These are phyloP conservation scores for Nudaria mundana DNA, from an alignment of 2,888 invertebrate genomes.

Conservation along the genomic window DNA sequence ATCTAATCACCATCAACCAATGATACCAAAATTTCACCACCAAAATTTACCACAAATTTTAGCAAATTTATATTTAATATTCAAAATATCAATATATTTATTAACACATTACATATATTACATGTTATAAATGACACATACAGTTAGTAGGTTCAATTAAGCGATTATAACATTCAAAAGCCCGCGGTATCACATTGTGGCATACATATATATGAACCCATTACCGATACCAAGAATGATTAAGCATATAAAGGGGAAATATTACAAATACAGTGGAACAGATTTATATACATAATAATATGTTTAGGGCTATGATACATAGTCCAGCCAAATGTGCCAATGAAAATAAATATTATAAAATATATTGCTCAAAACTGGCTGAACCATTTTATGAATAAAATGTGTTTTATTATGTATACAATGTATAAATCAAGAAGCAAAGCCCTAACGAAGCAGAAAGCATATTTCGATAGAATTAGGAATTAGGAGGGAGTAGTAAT, in stretches of 20 bases:
- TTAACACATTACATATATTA: conserved; percentile 16
- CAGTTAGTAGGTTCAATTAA: conserved; percentile 37
- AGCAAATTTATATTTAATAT: conserved; percentile 4
- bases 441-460: conserved; percentile 51
- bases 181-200: conserved; percentile 57
- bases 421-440: conserved; percentile 44
- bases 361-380: conserved; percentile 15
- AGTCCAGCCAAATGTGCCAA: conserved; percentile 14
- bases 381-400: conserved; percentile 29
- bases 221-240: conserved; percentile 80
- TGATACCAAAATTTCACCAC: conserved; percentile 42
- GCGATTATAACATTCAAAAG: conserved; percentile 51
- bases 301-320: conserved; percentile 17
- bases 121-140: conserved; percentile 28
- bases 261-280: conserved; percentile 51
- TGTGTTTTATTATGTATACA: conserved; percentile 28
- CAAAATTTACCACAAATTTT: conserved; percentile 22
- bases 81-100: conserved; percentile 5
- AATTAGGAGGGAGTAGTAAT: background rate
- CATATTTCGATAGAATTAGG: conserved; percentile 14
- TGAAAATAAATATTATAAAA: conserved; percentile 11
- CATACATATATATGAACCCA: conserved; percentile 59
- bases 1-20: conserved; percentile 53
- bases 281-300: conserved; percentile 27
- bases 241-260: conserved; percentile 72